Conservation (phyloP, 2,113 vertebrate genomes). For the Callipepla californica region DNA sequence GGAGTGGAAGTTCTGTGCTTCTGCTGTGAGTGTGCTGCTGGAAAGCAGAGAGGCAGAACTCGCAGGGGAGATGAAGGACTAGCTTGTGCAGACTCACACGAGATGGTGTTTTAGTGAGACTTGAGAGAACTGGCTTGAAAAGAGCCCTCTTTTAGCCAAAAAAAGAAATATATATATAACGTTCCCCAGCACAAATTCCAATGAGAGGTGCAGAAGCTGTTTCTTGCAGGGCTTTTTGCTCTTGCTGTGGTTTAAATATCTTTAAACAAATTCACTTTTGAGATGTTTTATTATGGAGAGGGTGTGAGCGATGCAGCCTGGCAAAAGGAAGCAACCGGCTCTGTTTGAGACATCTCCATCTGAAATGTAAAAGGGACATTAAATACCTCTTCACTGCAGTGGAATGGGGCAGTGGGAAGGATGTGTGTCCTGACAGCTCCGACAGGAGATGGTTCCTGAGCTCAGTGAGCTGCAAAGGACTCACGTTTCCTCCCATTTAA, state of each 20-base stretch:
- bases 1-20: not conserved
- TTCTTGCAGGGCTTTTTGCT: slow-evolving; percentile 5
- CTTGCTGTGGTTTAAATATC: not conserved
- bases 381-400: not conserved
- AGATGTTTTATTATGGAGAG: not conserved
- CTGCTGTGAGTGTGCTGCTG: not conserved
- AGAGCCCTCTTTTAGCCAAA: not conserved
- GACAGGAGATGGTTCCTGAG: not conserved
- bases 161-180: not conserved
- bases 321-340: not conserved
- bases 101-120: not conserved
- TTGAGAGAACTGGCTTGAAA: not conserved
- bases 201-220: not conserved
- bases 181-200: not conserved
- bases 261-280: not conserved
- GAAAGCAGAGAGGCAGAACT: not conserved
- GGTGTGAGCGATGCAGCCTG: not conserved
- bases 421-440: slow-evolving; percentile 45
- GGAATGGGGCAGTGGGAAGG: not conserved
- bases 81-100: rapidly evolving
- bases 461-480: slow-evolving; percentile 60
- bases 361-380: slow-evolving; percentile 5
- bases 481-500: slow-evolving; percentile 35
- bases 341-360: not conserved
- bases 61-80: not conserved